Conservation (phyloP, 2,797 vertebrate species). For the Psittacula echo region DNA sequence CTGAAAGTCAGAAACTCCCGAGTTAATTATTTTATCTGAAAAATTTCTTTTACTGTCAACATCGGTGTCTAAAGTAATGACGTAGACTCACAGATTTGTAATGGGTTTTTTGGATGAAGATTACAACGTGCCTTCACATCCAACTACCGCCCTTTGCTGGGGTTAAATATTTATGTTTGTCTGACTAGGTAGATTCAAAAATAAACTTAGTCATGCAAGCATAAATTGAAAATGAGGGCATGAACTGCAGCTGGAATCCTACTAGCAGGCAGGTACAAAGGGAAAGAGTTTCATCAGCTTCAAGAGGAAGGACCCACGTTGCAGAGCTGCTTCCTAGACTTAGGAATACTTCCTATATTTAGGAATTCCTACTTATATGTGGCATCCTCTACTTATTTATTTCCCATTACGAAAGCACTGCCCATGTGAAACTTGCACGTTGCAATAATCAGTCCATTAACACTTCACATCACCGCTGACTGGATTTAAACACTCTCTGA, state of each 20-base stretch:
- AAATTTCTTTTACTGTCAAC: background rate
- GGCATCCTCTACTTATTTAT: background rate
- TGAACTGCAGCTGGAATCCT: background rate
- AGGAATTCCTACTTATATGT: background rate
- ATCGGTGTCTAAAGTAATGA: background rate
- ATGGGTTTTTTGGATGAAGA: background rate
- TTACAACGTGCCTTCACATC: background rate
- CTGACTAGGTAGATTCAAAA: slow-evolving; percentile 4
- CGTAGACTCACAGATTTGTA: background rate
- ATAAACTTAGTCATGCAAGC: background rate
- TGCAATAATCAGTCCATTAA: background rate
- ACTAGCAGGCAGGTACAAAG: background rate
- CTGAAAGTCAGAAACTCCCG: background rate
- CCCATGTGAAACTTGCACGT: background rate
- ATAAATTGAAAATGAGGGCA: slow-evolving; percentile 8
- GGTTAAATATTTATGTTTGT: background rate
- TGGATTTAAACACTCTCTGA: background rate
- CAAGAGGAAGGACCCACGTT: background rate
- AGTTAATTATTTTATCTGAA: background rate
- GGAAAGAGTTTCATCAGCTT: background rate
- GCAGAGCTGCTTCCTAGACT: background rate
- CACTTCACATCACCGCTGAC: background rate
- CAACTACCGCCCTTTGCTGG: background rate
- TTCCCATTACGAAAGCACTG: background rate
- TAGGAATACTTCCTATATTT: background rate